A percentile compares a stretch with the other conserved stretches of the same genome.
Conservation (phyloP, 2,113 vertebrate species). For the Apus apus region DNA sequence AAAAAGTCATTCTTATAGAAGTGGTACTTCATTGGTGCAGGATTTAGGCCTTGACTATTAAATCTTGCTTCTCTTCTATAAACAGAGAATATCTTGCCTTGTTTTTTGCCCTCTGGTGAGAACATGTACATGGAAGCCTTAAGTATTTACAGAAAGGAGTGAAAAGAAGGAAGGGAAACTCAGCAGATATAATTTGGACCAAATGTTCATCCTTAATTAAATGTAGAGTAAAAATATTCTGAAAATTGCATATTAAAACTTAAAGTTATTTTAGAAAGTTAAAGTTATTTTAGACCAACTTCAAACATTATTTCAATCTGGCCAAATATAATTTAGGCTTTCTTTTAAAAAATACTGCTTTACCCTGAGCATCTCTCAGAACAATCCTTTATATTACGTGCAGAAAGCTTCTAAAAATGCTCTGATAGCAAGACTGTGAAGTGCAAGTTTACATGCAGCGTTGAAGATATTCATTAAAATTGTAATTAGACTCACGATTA, state of each 20-base stretch:
- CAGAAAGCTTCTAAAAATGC: conserved; percentile 71
- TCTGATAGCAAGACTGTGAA: conserved; percentile 72
- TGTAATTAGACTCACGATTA: conserved; percentile 85
- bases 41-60: background rate
- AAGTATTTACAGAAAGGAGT: background rate
- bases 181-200: background rate
- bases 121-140: background rate
- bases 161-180: background rate
- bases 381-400: conserved; percentile 73
- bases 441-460: conserved; percentile 79
- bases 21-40: background rate
- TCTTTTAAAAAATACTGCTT: conserved; percentile 21
- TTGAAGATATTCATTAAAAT: conserved; percentile 84
- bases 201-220: background rate
- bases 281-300: background rate
- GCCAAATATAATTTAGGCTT: background rate
- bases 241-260: background rate
- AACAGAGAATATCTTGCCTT: background rate
- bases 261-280: background rate
- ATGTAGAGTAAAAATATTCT: background rate
- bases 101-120: background rate
- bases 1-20: background rate
- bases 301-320: conserved; percentile 12
- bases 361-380: conserved; percentile 25
- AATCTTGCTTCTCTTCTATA: background rate